phyloP scores from a whole-genome alignment of 2,888 invertebrate species.

The Drosophila subsilvestris region DNA sequence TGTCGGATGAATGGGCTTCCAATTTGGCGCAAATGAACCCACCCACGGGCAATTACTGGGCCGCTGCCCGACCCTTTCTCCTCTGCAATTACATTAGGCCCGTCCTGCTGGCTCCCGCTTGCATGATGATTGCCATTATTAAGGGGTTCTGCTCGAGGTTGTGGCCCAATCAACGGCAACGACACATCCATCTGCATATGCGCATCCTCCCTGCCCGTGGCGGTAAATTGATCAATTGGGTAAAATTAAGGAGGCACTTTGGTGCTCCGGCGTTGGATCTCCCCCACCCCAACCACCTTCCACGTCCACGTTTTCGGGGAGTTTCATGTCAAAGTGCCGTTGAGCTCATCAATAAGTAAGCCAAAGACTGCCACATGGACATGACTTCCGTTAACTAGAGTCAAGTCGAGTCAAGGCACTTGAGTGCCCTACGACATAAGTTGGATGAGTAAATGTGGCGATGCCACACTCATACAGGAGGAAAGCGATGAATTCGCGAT shows the following conservation, averaged over 20 bases:
- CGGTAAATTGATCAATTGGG: slow-evolving; percentile 76
- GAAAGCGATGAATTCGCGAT: slow-evolving; percentile 10
- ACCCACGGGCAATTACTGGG: slow-evolving; percentile 45
- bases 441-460: slow-evolving; percentile 42
- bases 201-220: slow-evolving; percentile 24
- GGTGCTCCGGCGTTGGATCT: not conserved
- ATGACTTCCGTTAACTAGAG: slow-evolving; percentile 34
- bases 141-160: slow-evolving; percentile 55
- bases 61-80: slow-evolving; percentile 2
- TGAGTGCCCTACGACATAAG: slow-evolving; percentile 33
- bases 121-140: slow-evolving; percentile 48
- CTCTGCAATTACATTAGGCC: slow-evolving; percentile 69
- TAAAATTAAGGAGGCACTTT: slow-evolving; percentile 67
- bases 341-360: slow-evolving; percentile 75
- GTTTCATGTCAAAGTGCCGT: slow-evolving; percentile 73
- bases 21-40: slow-evolving; percentile 60
- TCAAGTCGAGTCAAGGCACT: slow-evolving; percentile 6
- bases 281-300: not conserved
- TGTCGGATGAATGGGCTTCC: slow-evolving; percentile 53
- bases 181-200: slow-evolving; percentile 62
- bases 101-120: slow-evolving; percentile 36
- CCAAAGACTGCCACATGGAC: slow-evolving; percentile 32
- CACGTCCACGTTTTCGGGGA: slow-evolving; percentile 20
- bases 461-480: slow-evolving; percentile 27
- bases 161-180: slow-evolving; percentile 64